These are phyloP conservation scores for Dasypus novemcinctus DNA, from an alignment of 2,113 vertebrate genomes.

Conservation along the genomic window DNA sequence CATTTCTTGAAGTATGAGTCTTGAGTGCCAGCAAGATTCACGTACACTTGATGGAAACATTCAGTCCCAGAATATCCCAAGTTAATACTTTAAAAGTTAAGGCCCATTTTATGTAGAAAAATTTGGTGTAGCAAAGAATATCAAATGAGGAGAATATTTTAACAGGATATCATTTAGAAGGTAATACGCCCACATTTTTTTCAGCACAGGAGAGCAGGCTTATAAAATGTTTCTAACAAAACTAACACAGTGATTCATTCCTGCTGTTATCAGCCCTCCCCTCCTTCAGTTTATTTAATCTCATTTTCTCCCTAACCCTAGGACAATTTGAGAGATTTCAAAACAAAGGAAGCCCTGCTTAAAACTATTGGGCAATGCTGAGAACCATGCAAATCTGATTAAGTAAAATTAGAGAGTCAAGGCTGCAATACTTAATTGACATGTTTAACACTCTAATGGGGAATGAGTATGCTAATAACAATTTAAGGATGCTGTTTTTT, in stretches of 20 bases:
- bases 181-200: background rate
- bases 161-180: constrained; percentile 22
- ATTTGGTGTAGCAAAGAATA: constrained; percentile 57
- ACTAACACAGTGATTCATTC: constrained; percentile 31
- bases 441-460: background rate
- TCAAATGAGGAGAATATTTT: constrained; percentile 53
- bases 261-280: background rate
- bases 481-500: background rate
- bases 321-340: background rate
- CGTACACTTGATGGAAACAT: constrained; percentile 52
- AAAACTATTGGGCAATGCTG: background rate
- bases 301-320: background rate
- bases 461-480: background rate
- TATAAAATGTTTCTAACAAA: constrained; percentile 49
- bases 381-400: background rate
- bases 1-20: constrained; percentile 65
- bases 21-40: constrained; percentile 63
- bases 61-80: constrained; percentile 58
- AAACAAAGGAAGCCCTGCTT: background rate
- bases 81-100: constrained; percentile 71
- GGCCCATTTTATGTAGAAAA: constrained; percentile 54
- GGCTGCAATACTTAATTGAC: background rate
- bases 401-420: background rate
- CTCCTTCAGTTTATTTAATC: background rate
- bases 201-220: background rate